Evolutionary conservation across 2,113 vertebrate genomes (phyloP), one percentile per base, ranked within the genome.

Genomic region (Callopanchax toddi): DNA sequence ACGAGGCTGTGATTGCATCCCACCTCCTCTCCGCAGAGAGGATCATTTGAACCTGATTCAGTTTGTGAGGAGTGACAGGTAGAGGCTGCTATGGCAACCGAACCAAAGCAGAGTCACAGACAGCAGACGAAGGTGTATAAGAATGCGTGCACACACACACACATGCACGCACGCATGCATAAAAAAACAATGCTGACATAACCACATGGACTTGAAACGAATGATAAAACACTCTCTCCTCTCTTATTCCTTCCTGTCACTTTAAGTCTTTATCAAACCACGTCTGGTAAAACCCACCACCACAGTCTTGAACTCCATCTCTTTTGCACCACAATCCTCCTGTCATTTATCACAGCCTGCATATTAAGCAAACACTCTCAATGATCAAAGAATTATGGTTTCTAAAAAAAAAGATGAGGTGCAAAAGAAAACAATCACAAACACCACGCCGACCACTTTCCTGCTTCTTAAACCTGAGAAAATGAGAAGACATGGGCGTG

Each of bases 41-140:
- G 77, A 82, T 81, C 58, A 83, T 84, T 67, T 84, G 73, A 86
- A 78, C 78, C 59, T 42, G 20, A 83, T 87, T 84, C 32, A 46
- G 63, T 76, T 75, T 81, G 77, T 42, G 64, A 80, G 63, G 74
- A 81, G 81, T 90, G 87, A 90, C 87, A 89, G 83, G 88, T 89
- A 86, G 73, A 70, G 6, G 89, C 80, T 91, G 86, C 88, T 73
- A 92, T 92, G 86, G 89, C 81, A 92, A 92, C 90, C 55, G 32
- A 78, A 81, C 60, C 69, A 83, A 89, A 79, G 75, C 69, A 68
- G 58, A 76, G 72, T 78, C 81, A 72, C 64, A 67, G 73, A 69
- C 71, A 76, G 74, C 59, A 67, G 69, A 74, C 59, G 67, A 74
- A 67, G 69, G 67, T 70, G 56, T 68, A 62, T 50, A 48, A 57